These are phyloP conservation scores for Micromys minutus DNA, from an alignment of 2,113 vertebrate species.

Conservation along the genomic window DNA sequence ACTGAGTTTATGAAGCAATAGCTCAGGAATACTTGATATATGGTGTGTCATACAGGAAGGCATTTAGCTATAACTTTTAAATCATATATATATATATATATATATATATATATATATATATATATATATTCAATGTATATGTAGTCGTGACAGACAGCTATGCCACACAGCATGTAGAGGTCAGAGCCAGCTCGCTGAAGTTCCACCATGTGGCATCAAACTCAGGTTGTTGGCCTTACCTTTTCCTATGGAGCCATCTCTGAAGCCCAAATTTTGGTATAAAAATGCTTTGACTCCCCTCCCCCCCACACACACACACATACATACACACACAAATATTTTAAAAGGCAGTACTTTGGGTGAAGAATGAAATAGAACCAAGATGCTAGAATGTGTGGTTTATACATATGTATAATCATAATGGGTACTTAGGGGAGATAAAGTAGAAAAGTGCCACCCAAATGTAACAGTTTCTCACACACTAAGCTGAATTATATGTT, in stretches of 20 bases:
- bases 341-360: constrained; percentile 7
- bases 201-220: background rate
- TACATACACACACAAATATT: background rate
- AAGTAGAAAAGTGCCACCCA: constrained; percentile 19
- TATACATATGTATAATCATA: background rate
- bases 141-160: background rate
- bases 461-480: background rate
- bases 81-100: no score
- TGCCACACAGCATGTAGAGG: background rate
- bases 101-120: background rate
- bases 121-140: background rate
- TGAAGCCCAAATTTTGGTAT: background rate
- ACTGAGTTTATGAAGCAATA: background rate
- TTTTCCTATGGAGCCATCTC: no score
- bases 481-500: background rate
- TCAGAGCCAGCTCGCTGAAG: background rate
- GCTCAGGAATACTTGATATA: background rate
- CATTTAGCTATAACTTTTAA: background rate
- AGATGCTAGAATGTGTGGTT: background rate
- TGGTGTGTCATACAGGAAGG: background rate
- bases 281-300: background rate
- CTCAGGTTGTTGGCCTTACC: no score
- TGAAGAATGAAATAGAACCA: constrained; percentile 13
- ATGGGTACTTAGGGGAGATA: background rate
- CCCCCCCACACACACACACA: no score